phyloP scores from a whole-genome alignment of 2,888 invertebrate genomes.

The Adela reaumurella region DNA sequence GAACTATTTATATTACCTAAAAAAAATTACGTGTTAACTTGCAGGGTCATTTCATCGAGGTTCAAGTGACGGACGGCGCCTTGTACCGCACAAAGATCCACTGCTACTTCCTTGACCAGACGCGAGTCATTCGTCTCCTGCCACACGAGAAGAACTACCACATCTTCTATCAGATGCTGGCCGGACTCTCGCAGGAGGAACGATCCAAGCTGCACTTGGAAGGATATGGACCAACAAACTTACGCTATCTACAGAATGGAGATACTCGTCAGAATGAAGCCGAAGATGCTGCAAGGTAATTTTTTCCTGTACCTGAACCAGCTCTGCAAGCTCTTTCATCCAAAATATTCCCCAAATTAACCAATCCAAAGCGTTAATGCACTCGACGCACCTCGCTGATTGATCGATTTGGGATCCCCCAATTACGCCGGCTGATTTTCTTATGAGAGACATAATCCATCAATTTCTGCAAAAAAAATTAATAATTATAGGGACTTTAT shows the following conservation, averaged over 20 bases:
- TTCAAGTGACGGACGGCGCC: conserved; percentile 92
- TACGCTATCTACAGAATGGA: conserved; percentile 76
- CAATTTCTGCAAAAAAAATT: too few species aligned
- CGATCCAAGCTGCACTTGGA: conserved; percentile 82
- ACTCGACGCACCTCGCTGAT: too few species aligned
- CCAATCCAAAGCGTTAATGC: too few species aligned
- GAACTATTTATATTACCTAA: too few species aligned
- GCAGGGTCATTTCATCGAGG: conserved; percentile 93
- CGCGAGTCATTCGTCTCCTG: conserved; percentile 81
- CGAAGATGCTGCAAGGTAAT: conserved; percentile 34
- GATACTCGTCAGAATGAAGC: conserved; percentile 62
- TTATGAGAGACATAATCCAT: too few species aligned
- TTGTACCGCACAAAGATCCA: conserved; percentile 94
- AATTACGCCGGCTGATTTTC: too few species aligned
- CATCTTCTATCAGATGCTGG: conserved; percentile 94
- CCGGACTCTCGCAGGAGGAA: conserved; percentile 84
- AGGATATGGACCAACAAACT: conserved; percentile 76
- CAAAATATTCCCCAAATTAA: too few species aligned
- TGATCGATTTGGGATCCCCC: too few species aligned
- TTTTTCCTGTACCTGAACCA: too few species aligned
- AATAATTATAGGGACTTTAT: too few species aligned
- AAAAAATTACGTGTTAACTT: too few species aligned
- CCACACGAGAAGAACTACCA: conserved; percentile 92
- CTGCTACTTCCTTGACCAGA: conserved; percentile 93
- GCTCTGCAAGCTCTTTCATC: too few species aligned